Evolutionary conservation across 23 tunicate genomes (phyloP).

Genomic region (Aplidium turbinatum): DNA sequence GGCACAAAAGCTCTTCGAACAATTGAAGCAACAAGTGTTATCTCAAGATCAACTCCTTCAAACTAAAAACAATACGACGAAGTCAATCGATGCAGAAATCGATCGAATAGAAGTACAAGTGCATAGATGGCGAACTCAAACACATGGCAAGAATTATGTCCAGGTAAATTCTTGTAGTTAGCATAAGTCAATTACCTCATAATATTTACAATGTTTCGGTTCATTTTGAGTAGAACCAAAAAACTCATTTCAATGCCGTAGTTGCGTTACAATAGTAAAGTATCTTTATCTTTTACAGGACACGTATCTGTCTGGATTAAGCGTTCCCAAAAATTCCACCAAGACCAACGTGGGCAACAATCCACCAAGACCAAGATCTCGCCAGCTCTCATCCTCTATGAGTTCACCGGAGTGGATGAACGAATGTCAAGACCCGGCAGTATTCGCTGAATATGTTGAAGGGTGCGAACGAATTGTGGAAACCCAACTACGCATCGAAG

Average conservation of each 20-base stretch:
- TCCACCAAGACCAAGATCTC: not conserved
- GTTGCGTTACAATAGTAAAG: no score
- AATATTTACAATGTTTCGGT: no score
- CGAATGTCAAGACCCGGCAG: constrained; percentile 48
- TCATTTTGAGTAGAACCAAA: no score
- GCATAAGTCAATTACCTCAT: no score
- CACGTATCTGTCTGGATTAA: constrained; percentile 70
- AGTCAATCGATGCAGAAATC: constrained; percentile 39
- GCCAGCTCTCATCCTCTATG: constrained; percentile 7
- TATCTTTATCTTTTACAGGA: constrained; percentile 32
- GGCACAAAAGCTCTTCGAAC: constrained; percentile 38
- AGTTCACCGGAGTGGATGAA: constrained; percentile 57
- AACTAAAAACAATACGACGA: constrained; percentile 26
- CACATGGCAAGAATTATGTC: constrained; percentile 81
- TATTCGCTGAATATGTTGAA: constrained; percentile 51
- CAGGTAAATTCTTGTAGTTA: constrained; percentile 35
- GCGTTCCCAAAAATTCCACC: constrained; percentile 9
- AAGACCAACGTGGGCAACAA: not conserved
- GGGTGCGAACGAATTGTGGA: constrained; percentile 66
- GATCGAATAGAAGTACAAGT: constrained; percentile 64
- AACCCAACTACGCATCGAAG: constrained; percentile 83
- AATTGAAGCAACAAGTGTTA: constrained; percentile 41
- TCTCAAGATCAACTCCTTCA: constrained; percentile 53
- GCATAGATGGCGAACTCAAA: constrained; percentile 29
- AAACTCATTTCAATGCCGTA: no score